phyloP scores from a whole-genome alignment of 2,113 vertebrate genomes.

The Motacilla alba region DNA sequence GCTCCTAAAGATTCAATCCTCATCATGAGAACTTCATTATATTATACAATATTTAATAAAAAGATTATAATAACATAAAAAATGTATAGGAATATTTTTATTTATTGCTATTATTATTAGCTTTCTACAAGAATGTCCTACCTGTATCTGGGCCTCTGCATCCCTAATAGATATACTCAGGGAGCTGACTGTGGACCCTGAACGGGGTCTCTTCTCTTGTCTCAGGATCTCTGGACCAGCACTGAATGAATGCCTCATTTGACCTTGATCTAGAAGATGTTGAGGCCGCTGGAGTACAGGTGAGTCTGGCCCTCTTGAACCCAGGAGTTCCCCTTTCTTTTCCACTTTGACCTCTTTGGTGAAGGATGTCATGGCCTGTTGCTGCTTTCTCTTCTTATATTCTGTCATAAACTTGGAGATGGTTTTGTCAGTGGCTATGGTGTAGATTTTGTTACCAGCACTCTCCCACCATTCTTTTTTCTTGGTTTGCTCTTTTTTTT shows the following conservation, averaged over 20 bases:
- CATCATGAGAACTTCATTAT: background rate
- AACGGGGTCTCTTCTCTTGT: slow-evolving; percentile 89
- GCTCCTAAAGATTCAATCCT: background rate
- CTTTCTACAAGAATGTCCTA: slow-evolving; percentile 30
- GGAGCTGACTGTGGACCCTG: slow-evolving; percentile 89
- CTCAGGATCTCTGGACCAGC: slow-evolving; percentile 90
- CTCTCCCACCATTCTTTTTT: slow-evolving; percentile 98
- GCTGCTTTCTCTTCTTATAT: slow-evolving; percentile 92
- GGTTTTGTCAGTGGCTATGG: slow-evolving; percentile 91
- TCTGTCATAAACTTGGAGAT: slow-evolving; percentile 93
- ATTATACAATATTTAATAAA: background rate
- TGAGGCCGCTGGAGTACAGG: slow-evolving; percentile 87
- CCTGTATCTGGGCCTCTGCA: slow-evolving; percentile 95
- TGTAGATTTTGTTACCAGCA: slow-evolving; percentile 93
- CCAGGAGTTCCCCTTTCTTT: slow-evolving; percentile 72
- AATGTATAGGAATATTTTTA: background rate
- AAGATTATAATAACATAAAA: background rate
- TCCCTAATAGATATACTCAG: slow-evolving; percentile 86
- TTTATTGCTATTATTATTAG: background rate
- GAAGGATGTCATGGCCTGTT: slow-evolving; percentile 81
- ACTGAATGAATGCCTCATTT: slow-evolving; percentile 92
- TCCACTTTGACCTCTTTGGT: slow-evolving; percentile 84
- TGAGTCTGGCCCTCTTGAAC: slow-evolving; percentile 75
- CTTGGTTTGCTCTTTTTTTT: slow-evolving; percentile 71
- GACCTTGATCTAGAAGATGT: slow-evolving; percentile 87